phyloP scores from a whole-genome alignment of 2,113 vertebrate genomes.

The Recurvirostra avosetta region DNA sequence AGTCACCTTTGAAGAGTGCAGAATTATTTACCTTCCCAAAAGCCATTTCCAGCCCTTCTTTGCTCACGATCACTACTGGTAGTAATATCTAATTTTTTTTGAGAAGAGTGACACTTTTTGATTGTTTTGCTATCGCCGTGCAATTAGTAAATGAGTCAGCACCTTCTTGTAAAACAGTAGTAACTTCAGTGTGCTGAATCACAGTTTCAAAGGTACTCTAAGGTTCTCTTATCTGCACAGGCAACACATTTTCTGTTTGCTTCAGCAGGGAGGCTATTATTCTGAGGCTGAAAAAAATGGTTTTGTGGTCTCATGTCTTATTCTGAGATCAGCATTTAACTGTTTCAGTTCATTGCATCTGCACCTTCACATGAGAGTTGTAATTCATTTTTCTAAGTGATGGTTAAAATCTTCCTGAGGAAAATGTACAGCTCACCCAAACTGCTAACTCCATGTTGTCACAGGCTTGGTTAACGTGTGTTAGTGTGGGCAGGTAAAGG shows the following conservation, averaged over 20 bases:
- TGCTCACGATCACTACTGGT: neutral
- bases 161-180: constrained; percentile 23
- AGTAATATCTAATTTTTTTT: neutral
- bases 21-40: neutral
- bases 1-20: neutral
- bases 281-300: neutral
- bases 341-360: neutral
- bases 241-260: constrained; percentile 48
- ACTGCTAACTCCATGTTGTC: neutral
- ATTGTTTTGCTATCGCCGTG: neutral
- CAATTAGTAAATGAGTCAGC: constrained; percentile 31
- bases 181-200: constrained; percentile 46
- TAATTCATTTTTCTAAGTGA: neutral
- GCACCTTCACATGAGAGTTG: neutral
- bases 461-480: neutral
- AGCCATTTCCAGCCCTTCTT: neutral
- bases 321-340: constrained; percentile 41
- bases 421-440: neutral
- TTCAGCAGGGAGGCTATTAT: constrained; percentile 32
- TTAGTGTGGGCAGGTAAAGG: neutral
- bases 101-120: neutral
- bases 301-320: neutral
- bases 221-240: constrained; percentile 13
- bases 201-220: constrained; percentile 41
- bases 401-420: neutral